Percentiles rank a stretch among this genome's conserved stretches.
Evolutionary conservation across 2,797 vertebrate genomes (phyloP).

Genomic region (Lagorchestes hirsutus): DNA sequence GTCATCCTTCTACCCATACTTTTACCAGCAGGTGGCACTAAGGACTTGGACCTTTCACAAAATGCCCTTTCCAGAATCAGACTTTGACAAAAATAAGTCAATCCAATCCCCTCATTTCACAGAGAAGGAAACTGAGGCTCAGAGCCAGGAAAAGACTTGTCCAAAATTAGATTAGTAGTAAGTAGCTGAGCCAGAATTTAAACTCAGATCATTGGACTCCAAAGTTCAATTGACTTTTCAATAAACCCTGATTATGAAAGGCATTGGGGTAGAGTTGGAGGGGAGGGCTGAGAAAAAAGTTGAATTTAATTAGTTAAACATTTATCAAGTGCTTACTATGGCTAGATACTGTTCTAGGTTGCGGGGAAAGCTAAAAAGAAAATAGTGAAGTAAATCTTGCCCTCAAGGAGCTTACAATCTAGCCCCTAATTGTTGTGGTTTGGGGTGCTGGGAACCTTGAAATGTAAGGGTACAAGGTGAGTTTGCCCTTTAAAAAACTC

Average conservation of each 20-base stretch:
- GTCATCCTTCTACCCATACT: constrained; percentile 32
- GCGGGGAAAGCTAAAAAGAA: too few relatives aligned
- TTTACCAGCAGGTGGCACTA: constrained; percentile 40
- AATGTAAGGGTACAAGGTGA: too few relatives aligned
- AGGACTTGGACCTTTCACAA: constrained; percentile 40
- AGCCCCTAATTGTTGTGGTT: not conserved
- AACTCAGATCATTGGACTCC: not conserved
- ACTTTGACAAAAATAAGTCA: not conserved
- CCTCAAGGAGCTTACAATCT: not conserved
- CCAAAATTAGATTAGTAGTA: not conserved
- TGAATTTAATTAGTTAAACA: not conserved
- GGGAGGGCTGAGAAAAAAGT: too few relatives aligned
- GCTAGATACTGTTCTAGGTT: not conserved
- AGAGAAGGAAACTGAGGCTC: not conserved
- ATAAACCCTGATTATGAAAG: not conserved
- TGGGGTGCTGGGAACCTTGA: too few relatives aligned
- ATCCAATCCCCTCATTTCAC: not conserved
- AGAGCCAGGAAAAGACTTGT: not conserved
- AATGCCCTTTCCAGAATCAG: constrained; percentile 31
- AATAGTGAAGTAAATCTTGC: not conserved
- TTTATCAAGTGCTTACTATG: not conserved
- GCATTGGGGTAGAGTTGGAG: not conserved
- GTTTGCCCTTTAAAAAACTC: too few relatives aligned
- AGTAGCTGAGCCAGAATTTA: not conserved
- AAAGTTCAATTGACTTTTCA: not conserved